These are phyloP conservation scores for Gadopsis bispinosus DNA, from an alignment of 2,797 vertebrate genomes.

Conservation along the genomic window DNA sequence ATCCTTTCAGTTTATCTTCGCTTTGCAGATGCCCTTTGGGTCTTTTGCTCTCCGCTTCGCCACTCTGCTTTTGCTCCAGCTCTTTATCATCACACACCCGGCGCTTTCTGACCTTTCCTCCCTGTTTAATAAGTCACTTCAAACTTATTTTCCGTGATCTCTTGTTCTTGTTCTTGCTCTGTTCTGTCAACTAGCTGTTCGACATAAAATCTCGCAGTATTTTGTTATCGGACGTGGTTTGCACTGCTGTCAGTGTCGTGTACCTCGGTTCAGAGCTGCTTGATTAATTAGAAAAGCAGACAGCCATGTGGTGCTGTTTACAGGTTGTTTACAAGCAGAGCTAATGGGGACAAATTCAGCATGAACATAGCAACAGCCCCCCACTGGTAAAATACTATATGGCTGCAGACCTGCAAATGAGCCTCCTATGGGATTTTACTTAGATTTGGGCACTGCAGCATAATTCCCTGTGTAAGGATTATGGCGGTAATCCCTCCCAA, in stretches of 20 bases:
- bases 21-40: slow-evolving; percentile 55
- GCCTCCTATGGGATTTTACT: slow-evolving; percentile 69
- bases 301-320: slow-evolving; percentile 26
- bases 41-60: slow-evolving; percentile 27
- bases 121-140: slow-evolving; percentile 37
- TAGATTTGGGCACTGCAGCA: slow-evolving; percentile 84
- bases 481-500: slow-evolving; percentile 84
- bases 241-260: not conserved
- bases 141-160: not conserved
- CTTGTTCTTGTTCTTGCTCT: not conserved
- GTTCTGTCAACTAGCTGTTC: not conserved
- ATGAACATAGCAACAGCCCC: slow-evolving; percentile 66
- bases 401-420: slow-evolving; percentile 65
- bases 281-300: slow-evolving; percentile 45
- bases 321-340: slow-evolving; percentile 57
- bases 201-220: not conserved
- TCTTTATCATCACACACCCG: slow-evolving; percentile 50
- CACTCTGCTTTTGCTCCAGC: slow-evolving; percentile 22
- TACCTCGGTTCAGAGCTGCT: not conserved
- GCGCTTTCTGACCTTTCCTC: slow-evolving; percentile 25
- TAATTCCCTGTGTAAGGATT: slow-evolving; percentile 87
- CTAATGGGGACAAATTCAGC: slow-evolving; percentile 59
- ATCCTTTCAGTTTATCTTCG: slow-evolving; percentile 61
- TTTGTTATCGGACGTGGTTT: slow-evolving; percentile 8
- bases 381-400: slow-evolving; percentile 44